Base-by-base conservation (phyloP, 2,888 invertebrate species). In the Suillia variegata region DNA sequence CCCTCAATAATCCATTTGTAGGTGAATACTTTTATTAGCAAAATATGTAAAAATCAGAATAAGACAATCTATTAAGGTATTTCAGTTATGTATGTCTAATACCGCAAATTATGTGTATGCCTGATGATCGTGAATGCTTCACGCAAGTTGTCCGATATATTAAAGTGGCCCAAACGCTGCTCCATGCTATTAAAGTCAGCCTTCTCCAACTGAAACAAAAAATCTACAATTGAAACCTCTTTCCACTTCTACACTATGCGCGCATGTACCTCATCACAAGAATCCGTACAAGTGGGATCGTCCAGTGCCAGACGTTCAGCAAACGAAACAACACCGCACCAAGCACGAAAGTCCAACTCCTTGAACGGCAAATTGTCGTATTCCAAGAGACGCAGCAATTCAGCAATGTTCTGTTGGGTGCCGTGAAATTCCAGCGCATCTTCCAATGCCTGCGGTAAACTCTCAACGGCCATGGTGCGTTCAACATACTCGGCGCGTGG, bases 321-420 rank as follows among this genome's bases (percentile, higher is more conserved):
- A 56, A 90, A 84, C 0, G 92, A 91, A 65, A 90, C 89, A 34
- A 94, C 80, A 0, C 93, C 92, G 71, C 91, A 91, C 89, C 92
- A 93, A 1, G 87, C 87, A 20, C 90, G 85, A 77, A 91, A 93
- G 71, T 89, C 87, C 26, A 80, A 61, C 48, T 89, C 73, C 56
- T 67, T 55, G 12, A 24, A 20, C 62, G 52, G 50, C n/a, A 68
- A 31, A 3, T 66, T 52, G 5, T 71, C 69, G 22, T 79, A 70
- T 3, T 70, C 67, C 20, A 81, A 58, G n/a, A 78, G 57, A 1
- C 65, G 60, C 1, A 76, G 63, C 2, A 82, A 70, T 51, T 72
- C 70, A 1, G 64, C 58, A 2, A 82, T 79, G 64, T 79, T 79
- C 13, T 67, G 33, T n/a, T 74, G 73, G 0, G 76, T 82, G 31